Evolutionary conservation across 2,888 invertebrate genomes (phyloP), one percentile per base, ranked within the genome.

Genomic region (Margaritifera margaritifera): DNA sequence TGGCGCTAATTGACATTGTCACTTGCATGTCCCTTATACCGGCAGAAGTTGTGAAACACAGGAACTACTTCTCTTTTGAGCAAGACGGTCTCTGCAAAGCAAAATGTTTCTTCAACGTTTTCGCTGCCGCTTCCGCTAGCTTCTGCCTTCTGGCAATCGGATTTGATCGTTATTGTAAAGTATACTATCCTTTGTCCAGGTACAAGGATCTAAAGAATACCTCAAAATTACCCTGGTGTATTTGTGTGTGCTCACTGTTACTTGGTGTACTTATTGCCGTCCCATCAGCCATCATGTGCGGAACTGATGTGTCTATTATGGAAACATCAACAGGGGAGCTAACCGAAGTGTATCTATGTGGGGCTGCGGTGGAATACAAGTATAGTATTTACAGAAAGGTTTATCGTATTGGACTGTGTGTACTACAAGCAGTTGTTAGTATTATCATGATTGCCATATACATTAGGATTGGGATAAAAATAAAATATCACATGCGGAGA

Each of bases 91-190:
- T 73, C 24, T 75, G 75, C 50, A 75, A 72, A 64, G 68, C 64
- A 11, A 75, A 73, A 59, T 76, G 73, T 52, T 76, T 76, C 64
- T 71, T 76, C 27, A 76, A 76, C 31, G 74, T 76, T 8, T 76
- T 76, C 57, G 73, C 71, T 4, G 73, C 76, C 4, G 66, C 76
- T 1, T 57, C 73, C 4, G 76, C 76, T 5, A 74, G 68, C 6
- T 69, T 69, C 55, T 76, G 76, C 58, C 54, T 76, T 11, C 42
- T 71, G 2, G 54, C 74, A 6, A 66, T 76, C 2, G 76, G 73
- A 15, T 50, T 69, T 15, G 76, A 76, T 63, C 62, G 76, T n/a
- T 76, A 74, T 42, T 69, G 73, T 6, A 62, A 74, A 54, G 71
- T 73, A 0, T 73, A 71, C 52, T 72, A 73, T 25, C 75, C 75